Evolutionary conservation across 1,140 invertebrate species (phyloP).

Genomic region (Vollenhovia emeryi): DNA sequence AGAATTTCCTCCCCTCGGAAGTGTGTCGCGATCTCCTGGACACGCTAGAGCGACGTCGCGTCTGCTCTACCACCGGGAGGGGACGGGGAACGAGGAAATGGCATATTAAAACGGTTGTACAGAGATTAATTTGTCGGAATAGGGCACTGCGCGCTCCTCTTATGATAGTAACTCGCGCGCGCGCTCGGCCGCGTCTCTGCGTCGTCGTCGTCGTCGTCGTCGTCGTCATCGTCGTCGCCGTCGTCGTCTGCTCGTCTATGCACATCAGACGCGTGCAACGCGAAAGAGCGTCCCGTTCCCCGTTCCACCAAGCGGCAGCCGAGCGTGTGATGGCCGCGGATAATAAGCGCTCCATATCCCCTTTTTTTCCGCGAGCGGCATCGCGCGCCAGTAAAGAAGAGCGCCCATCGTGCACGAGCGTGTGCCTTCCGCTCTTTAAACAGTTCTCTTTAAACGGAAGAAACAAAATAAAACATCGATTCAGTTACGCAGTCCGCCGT

Average conservation of each 20-base stretch:
- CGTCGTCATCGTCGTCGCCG: neutral
- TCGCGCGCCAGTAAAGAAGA: slow-evolving; percentile 43
- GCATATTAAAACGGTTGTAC: slow-evolving; percentile 22
- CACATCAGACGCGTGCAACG: slow-evolving; percentile 38
- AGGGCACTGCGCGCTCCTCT: neutral
- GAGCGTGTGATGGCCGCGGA: slow-evolving; percentile 55
- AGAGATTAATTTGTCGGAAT: slow-evolving; percentile 51
- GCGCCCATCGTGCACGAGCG: slow-evolving; percentile 31
- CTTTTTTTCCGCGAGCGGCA: slow-evolving; percentile 50
- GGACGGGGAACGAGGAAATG: slow-evolving; percentile 4
- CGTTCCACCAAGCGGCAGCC: slow-evolving; percentile 51
- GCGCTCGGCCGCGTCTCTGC: neutral
- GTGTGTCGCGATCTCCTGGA: slow-evolving; percentile 3
- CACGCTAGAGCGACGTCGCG: slow-evolving; percentile 10
- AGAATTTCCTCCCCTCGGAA: slow-evolving; percentile 35
- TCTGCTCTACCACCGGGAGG: slow-evolving; percentile 10
- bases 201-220: slow-evolving; percentile 5
- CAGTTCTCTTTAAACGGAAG: slow-evolving; percentile 38
- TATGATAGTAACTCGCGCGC: slow-evolving; percentile 16
- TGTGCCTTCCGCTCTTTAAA: slow-evolving; percentile 54
- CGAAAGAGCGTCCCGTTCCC: slow-evolving; percentile 38
- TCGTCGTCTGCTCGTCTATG: slow-evolving; percentile 26
- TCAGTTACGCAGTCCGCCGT: neutral
- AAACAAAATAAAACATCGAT: slow-evolving; percentile 41
- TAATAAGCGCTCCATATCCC: slow-evolving; percentile 57